Evolutionary conservation across 2,888 invertebrate genomes (phyloP), one percentile per base, ranked within the genome.

Genomic region (Gryllus longicercus): DNA sequence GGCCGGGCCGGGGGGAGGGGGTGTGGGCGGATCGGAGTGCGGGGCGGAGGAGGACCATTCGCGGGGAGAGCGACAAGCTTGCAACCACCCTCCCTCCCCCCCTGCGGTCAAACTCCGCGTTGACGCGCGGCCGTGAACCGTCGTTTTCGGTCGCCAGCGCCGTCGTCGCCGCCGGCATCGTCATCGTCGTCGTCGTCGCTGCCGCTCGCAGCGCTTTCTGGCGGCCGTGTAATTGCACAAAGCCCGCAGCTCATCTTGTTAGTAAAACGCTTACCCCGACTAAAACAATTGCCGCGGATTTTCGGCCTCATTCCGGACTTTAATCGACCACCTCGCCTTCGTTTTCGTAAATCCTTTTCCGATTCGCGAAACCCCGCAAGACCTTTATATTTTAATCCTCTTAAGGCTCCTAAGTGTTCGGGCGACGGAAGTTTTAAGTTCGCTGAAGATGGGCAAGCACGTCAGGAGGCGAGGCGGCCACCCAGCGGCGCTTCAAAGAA

Each of bases 251-350:
- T 63, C 63, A 63, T 63, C 63, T 63, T 63, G 63, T 63, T 63
- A 63, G 63, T 14, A 63, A 63, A 63, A 63, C 63, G 63, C 63
- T 63, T 63, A 63, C 63, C 63, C 63, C 16, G 63, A 63, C 63
- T 63, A 63, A 63, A 63, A 63, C 63, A 63, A 63, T 63, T 63
- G 63, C 63, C 63, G 63, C 63, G 63, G 63, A 63, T 63, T 63
- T 63, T n/a, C 63, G 63, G 63, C 63, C 63, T 18, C 63, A 18
- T 63, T 63, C 63, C 63, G 14, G 63, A 18, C 63, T n/a, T 63
- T 63, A 63, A 63, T 63, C 63, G 63, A n/a, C 63, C 16, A 63
- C 63, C 63, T 63, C 63, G n/a, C 63, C 63, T 14, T 63, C 63
- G 63, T 63, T 63, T 63, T n/a, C 16, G 63, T 63, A 63, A 63